Base-by-base conservation (phyloP, 2,888 invertebrate species). In the Sicus ferrugineus region DNA sequence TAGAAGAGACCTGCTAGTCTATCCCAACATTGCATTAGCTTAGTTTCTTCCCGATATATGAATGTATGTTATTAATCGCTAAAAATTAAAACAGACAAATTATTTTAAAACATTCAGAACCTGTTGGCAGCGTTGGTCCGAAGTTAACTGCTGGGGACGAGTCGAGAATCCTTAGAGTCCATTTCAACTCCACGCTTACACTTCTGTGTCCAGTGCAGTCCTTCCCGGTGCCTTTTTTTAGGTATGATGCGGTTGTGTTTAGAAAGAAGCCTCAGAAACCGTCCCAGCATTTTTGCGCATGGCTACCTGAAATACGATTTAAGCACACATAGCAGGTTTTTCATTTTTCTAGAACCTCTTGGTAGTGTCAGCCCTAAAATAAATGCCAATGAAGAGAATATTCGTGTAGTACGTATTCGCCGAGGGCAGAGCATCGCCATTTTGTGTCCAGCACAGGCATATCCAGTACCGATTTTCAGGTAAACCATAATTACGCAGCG, bases 361-460 rank as follows among this genome's bases (percentile, higher is more conserved):
- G 89, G 88, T 72, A 88, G 88, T 79, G 88, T 89, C 52, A 87
- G 88, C 75, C 90, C 90, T 28, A 89, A 89, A 85, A 88, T 90
- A 72, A 87, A 88, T 71, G 89, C 91, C 71, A 85, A 89, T 86
- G 91, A 91, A 86, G 80, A 87, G 86, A 81, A 77, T 67, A 82
- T 87, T 86, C 87, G 89, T 86, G 85, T 86, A 87, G 82, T 88
- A 86, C 82, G 82, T 2, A 75, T 78, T 71, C 84, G 86, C 69
- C 80, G 87, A 77, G 84, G 84, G 72, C 82, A 83, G 74, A 88
- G 88, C 81, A 86, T 90, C 73, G 89, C 91, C 2, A 68, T 50
- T 28, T n/a, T 91, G 77, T 93, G 92, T 84, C 92, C 92, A 70
- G 91, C 92, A 30, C 92, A 92, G 86, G 91, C 91, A 21, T 92